These are phyloP conservation scores for Cheilinus undulatus DNA, from an alignment of 2,113 vertebrate species.

Conservation along the genomic window DNA sequence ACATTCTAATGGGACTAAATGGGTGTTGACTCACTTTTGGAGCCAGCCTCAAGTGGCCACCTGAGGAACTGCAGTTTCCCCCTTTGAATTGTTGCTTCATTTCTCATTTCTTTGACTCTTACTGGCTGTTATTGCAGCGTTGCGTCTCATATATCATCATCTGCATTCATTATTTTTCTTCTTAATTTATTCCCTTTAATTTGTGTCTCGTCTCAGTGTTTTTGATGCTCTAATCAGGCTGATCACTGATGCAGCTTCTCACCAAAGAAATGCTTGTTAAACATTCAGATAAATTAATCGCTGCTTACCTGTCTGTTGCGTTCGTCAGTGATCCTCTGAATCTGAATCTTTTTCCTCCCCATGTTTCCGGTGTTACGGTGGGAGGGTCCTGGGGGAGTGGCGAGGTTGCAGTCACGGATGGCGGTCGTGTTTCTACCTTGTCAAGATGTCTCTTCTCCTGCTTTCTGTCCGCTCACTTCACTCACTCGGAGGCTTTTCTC, in stretches of 20 bases:
- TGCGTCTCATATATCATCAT: neutral
- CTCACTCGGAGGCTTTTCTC: too few relatives aligned
- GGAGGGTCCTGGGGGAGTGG: slow-evolving; percentile 50
- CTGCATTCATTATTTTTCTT: neutral
- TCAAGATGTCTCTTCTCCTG: slow-evolving; percentile 3
- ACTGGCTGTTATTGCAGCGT: too few relatives aligned
- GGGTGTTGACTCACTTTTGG: too few relatives aligned
- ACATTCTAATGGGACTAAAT: too few relatives aligned
- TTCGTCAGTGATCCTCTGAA: slow-evolving; percentile 98
- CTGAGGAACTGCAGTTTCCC: too few relatives aligned
- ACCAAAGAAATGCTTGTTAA: neutral
- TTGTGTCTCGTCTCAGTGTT: too few relatives aligned
- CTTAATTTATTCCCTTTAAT: too few relatives aligned
- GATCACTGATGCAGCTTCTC: neutral
- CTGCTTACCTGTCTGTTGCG: slow-evolving; percentile 93
- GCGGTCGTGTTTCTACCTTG: slow-evolving; percentile 19
- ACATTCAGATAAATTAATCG: neutral
- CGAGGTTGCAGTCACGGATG: slow-evolving; percentile 51
- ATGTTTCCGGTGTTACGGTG: slow-evolving; percentile 83
- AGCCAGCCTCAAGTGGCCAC: too few relatives aligned
- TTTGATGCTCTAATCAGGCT: neutral
- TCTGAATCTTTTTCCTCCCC: slow-evolving; percentile 99
- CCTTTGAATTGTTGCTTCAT: too few relatives aligned
- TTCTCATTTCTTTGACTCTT: neutral
- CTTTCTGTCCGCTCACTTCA: slow-evolving; percentile 16